These are phyloP conservation scores for Prinia subflava DNA, from an alignment of 2,113 vertebrate species.

Conservation along the genomic window DNA sequence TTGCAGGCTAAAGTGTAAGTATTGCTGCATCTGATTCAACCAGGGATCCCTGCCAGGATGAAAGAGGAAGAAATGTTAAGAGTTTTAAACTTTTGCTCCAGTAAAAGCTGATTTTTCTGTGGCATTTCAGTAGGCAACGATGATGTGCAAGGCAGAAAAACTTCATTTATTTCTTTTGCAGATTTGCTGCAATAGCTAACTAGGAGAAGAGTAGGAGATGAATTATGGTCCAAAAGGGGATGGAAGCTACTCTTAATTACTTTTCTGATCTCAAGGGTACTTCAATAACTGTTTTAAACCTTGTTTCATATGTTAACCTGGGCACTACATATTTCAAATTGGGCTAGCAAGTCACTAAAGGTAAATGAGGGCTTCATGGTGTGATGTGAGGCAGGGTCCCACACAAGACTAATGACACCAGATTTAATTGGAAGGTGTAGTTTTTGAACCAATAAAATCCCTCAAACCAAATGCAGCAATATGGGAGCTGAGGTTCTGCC, in stretches of 20 bases:
- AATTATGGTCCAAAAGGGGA: neutral
- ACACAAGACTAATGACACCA: conserved; percentile 14
- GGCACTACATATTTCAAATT: neutral
- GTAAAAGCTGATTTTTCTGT: neutral
- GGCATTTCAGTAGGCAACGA: neutral
- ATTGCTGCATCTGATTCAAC: neutral
- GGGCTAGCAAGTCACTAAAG: neutral
- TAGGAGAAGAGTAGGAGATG: neutral
- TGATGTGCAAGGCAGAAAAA: neutral
- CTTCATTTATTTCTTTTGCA: neutral
- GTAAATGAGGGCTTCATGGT: neutral
- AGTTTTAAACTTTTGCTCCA: neutral
- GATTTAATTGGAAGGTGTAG: conserved; percentile 61
- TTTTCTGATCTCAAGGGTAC: neutral
- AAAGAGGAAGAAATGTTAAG: neutral
- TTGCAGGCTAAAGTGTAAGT: neutral
- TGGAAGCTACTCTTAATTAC: neutral
- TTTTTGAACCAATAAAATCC: conserved; percentile 52
- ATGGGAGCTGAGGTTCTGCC: conserved; percentile 46
- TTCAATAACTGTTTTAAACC: neutral
- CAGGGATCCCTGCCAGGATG: neutral
- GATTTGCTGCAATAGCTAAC: neutral
- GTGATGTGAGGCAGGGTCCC: neutral
- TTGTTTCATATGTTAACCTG: neutral
- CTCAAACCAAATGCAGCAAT: conserved; percentile 58